Base-by-base conservation (phyloP, 2,797 vertebrate species). In the Dryobates pubescens region DNA sequence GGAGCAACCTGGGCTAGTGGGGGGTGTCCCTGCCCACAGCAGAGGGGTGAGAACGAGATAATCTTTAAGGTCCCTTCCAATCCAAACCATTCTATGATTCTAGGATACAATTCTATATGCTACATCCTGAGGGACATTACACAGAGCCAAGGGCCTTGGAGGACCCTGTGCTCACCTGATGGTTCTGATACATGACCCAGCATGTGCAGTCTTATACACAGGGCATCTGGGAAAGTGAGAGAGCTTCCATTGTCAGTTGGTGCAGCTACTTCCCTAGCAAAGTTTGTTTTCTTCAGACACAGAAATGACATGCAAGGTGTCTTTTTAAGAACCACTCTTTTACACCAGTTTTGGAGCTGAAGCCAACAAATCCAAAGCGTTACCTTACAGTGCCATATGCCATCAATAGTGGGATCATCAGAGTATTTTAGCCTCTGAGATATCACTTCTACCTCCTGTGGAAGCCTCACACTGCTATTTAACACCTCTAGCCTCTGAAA, bases 401-500 rank as follows among this genome's bases (percentile, higher is more conserved):
- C n/a, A 61, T 49, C 47, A 86, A 88, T 68, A 23, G 27, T 71
- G 56, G 38, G 32, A 38, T 36, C 12, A 30, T 11, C 57, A 85
- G 11, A 62, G 26, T 7, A 70, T 81, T 79, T 92, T 56, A 89
- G 20, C 59, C 34, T 53, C 38, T 38, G 69, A 88, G 51, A 67
- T 92, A 67, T 51, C 51, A 58, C 34, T 79, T 22, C 30, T 78
- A 73, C n/a, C 32, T 95, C 63, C 29, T 73, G 49, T 76, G 56
- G 51, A 91, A 82, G 15, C 24, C 43, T 82, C 29, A 61, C 1
- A 0, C 51, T 88, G 91, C 74, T 62, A 87, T 94, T 87, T 85
- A 93, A 90, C 73, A 86, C 29, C 26, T 78, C 76, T 54, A 91
- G 74, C 77, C 92, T 84, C 58, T 90, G 81, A 93, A 89, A 79